A percentile compares a stretch with the other conserved stretches of the same genome.
phyloP scores from a whole-genome alignment of 2,888 invertebrate species.

The Pteria penguin region DNA sequence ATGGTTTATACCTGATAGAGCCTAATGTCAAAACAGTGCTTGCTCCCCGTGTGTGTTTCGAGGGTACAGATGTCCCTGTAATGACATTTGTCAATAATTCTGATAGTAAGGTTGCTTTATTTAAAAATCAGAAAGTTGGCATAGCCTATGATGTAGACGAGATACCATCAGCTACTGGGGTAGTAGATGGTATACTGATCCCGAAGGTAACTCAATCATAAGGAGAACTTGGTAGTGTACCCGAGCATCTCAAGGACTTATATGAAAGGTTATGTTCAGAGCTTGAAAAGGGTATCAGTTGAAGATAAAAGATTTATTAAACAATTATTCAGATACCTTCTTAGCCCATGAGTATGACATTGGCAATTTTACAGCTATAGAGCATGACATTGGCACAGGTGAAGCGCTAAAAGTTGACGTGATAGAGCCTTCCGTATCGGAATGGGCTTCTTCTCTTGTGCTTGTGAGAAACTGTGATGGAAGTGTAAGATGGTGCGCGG shows the following conservation, averaged over 20 bases:
- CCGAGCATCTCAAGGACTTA: background rate
- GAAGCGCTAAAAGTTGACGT: constrained; percentile 36
- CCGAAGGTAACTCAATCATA: background rate
- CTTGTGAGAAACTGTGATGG: constrained; percentile 47
- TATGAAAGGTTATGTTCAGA: background rate
- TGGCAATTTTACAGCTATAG: no score
- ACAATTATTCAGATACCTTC: no score
- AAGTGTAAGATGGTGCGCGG: constrained; percentile 41
- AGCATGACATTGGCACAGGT: constrained; percentile 47
- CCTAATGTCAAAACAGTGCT: background rate
- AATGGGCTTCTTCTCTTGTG: constrained; percentile 43
- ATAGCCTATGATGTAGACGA: background rate
- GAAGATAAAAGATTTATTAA: no score
- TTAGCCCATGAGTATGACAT: no score
- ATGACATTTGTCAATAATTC: background rate
- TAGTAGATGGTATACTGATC: no score
- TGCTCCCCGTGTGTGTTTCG: background rate
- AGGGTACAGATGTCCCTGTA: background rate
- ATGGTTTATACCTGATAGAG: background rate
- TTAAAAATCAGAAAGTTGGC: background rate
- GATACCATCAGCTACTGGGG: background rate
- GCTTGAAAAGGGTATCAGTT: constrained; percentile 13
- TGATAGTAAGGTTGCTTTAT: background rate
- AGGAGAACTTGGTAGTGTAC: background rate
- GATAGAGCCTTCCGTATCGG: no score